Conservation (phyloP, 2,797 vertebrate species). For the Fistularia commersonii region DNA sequence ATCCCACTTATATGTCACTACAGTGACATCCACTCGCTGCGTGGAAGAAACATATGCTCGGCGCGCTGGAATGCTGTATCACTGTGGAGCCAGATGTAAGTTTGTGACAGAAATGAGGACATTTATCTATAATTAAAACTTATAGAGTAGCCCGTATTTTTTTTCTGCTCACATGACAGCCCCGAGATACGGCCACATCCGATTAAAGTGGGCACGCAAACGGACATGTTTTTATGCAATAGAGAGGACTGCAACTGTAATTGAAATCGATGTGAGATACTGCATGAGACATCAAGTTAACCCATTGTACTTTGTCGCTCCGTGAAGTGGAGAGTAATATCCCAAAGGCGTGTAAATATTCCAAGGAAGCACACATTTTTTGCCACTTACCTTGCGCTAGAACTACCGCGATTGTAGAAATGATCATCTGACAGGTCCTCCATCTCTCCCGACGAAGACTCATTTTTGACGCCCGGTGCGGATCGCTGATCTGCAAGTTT, state of each 20-base stretch:
- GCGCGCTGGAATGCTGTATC: conserved; percentile 19
- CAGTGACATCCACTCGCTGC: conserved; percentile 24
- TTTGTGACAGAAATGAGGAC: conserved; percentile 45
- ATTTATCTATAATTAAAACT: conserved; percentile 52
- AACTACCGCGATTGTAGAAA: conserved; percentile 55
- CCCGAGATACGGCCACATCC: conserved; percentile 3
- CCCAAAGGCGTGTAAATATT: neutral
- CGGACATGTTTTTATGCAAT: too few species aligned
- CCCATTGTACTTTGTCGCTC: conserved; percentile 7
- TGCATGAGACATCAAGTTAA: conserved; percentile 7
- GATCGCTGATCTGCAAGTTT: conserved; percentile 49
- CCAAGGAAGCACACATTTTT: neutral
- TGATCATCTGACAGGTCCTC: conserved; percentile 63
- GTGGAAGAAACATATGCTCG: conserved; percentile 30
- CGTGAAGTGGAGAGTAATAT: neutral
- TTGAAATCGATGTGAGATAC: neutral
- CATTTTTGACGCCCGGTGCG: conserved; percentile 66
- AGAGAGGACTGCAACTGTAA: too few species aligned
- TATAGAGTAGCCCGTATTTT: conserved; percentile 6
- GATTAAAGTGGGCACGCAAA: too few species aligned
- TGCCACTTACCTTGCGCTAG: conserved; percentile 69
- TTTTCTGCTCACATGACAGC: conserved; percentile 15
- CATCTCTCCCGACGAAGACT: conserved; percentile 54
- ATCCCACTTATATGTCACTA: conserved; percentile 10
- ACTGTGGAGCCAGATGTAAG: conserved; percentile 30